Conservation (phyloP, 2,797 vertebrate species). For the Antennarius maculatus region DNA sequence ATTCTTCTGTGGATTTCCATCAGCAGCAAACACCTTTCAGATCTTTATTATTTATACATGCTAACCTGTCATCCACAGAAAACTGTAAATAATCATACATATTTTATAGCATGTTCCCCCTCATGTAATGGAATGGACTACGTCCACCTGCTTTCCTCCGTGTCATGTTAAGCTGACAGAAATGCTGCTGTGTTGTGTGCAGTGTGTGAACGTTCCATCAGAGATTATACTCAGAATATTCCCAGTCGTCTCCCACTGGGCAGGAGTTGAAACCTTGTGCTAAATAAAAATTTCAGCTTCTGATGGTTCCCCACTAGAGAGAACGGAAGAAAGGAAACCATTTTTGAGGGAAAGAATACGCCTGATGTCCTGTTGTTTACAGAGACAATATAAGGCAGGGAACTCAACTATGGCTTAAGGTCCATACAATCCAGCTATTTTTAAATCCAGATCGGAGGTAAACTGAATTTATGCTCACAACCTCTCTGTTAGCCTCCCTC, state of each 20-base stretch:
- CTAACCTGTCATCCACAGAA: constrained; percentile 58
- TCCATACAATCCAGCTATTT: constrained; percentile 16
- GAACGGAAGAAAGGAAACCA: constrained; percentile 19
- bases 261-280: constrained; percentile 32
- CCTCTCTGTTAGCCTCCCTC: constrained; percentile 15
- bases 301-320: constrained; percentile 28
- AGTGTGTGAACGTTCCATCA: constrained; percentile 46
- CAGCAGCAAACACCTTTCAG: constrained; percentile 49
- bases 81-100: constrained; percentile 77
- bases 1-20: constrained; percentile 40
- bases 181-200: background rate
- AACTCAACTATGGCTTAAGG: constrained; percentile 21
- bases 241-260: constrained; percentile 27
- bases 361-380: constrained; percentile 26
- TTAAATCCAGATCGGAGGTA: constrained; percentile 47
- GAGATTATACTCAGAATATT: constrained; percentile 31
- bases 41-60: constrained; percentile 77
- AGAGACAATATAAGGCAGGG: constrained; percentile 11
- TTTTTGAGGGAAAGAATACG: constrained; percentile 25
- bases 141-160: constrained; percentile 36
- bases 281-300: constrained; percentile 36
- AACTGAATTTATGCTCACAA: constrained; percentile 58
- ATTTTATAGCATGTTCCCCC: constrained; percentile 67
- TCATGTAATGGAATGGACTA: constrained; percentile 58
- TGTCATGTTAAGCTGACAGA: constrained; percentile 19